These are phyloP conservation scores for Apodemia zela DNA, from an alignment of 2,888 invertebrate genomes.

Conservation along the genomic window DNA sequence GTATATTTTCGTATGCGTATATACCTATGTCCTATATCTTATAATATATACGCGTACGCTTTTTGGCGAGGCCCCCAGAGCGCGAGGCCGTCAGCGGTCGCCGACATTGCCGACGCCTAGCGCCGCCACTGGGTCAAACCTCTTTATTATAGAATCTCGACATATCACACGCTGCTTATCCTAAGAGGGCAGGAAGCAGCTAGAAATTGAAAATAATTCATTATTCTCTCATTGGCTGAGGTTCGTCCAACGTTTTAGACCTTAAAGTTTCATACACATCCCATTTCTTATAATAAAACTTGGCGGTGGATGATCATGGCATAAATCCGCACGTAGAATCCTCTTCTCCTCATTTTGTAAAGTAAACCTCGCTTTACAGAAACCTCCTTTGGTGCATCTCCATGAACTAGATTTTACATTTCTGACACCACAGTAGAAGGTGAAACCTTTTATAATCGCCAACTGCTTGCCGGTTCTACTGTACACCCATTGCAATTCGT, in stretches of 20 bases:
- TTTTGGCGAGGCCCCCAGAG: too few relatives aligned
- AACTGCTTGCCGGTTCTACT: constrained; percentile 30
- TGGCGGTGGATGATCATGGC: constrained; percentile 61
- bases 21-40: too few relatives aligned
- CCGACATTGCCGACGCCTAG: too few relatives aligned
- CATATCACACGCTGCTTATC: too few relatives aligned
- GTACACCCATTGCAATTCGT: constrained; percentile 29
- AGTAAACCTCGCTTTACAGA: constrained; percentile 37
- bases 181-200: too few relatives aligned
- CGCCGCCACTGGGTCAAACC: too few relatives aligned
- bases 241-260: background rate
- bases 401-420: constrained; percentile 27
- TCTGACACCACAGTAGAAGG: constrained; percentile 35
- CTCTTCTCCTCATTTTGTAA: constrained; percentile 17
- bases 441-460: constrained; percentile 35
- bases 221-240: background rate
- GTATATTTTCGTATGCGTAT: too few relatives aligned
- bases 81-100: too few relatives aligned
- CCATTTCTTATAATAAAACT: constrained; percentile 37
- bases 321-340: constrained; percentile 58
- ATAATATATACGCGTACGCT: too few relatives aligned
- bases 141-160: too few relatives aligned
- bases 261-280: constrained; percentile 36
- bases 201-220: too few relatives aligned
- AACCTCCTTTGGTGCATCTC: constrained; percentile 36